Evolutionary conservation across 1,140 invertebrate genomes (phyloP), one percentile per base, ranked within the genome.

Genomic region (Solenopsis invicta): DNA sequence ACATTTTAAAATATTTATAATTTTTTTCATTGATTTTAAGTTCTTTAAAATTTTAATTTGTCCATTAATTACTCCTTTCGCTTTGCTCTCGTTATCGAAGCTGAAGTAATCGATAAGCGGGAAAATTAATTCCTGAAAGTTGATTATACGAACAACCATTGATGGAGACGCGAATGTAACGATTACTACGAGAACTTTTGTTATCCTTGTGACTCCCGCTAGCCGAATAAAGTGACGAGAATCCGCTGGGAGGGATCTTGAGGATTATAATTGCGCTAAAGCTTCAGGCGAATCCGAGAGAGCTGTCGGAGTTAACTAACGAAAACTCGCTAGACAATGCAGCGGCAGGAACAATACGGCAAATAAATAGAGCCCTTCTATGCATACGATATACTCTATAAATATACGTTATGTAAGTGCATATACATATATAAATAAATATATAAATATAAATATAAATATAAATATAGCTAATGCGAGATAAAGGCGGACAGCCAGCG

Each of bases 331-430:
- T 88, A 90, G 82, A 90, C 75, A 88, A 90, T 90, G 87, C 87
- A 88, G 84, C 80, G 45, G 71, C 85, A 82, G 67, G 66, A 86
- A 78, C 67, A 87, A 86, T 90, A 82, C 75, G 67, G 80, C 69
- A 86, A 87, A 82, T 88, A 80, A 80, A 81, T 88, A 88, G 77
- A 82, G 62, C 67, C 69, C 77, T 76, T 90, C 84, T 90, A 90
- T 87, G 81, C 78, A 87, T 88, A 85, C 67, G 78, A 82, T 82
- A 82, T 82, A 84, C 74, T 90, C 90, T 92, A 93, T 93, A 84
- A 74, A 84, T 84, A 74, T 61, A 84, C 67, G 18, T 84, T 87
- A 82, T 13, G 37, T 71, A 87, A 24, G 45, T 18, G 48, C 13
- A 66, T 41, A 77, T 64, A 77, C 2, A 88, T 45, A 84, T 78